Base-by-base conservation (phyloP, 2,797 vertebrate genomes). In the Gymnothorax javanicus region DNA sequence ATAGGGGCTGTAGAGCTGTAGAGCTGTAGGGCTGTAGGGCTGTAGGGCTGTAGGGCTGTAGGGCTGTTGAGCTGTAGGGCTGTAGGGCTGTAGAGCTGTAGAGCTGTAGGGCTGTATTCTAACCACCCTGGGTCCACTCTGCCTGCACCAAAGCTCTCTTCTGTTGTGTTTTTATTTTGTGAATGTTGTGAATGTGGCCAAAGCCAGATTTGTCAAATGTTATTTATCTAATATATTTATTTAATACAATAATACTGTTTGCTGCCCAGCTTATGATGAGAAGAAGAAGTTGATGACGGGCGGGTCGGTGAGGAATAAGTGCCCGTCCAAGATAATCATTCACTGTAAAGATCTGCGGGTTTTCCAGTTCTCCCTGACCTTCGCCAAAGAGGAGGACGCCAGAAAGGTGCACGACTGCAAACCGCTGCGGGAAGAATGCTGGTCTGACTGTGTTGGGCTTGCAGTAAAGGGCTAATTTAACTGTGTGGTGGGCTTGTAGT, bases 311-410 rank as follows among this genome's bases (percentile, higher is more conserved):
- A 96, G 94, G 93, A 94, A 91, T 89, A 97, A 96, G 91, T 95
- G 95, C 69, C 97, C 97, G 0, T 97, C 97, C 59, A 97, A 95
- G 69, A 94, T 98, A 60, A 95, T 97, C 87, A 95, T 97, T 90
- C 96, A 97, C 89, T 97, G 97, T 91, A 97, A 97, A 94, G 97
- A 98, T 88, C 95, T 98, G 82, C 95, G 97, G 56, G 96, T 98
- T 54, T 97, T 98, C 93, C 92, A 96, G 86, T 98, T 97, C 91
- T 96, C 96, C 84, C 91, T 98, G 91, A 94, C 95, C 87, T 97
- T 94, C 90, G 95, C 96, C 60, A 97, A 97, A 91, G 97, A 97
- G 92, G 97, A 98, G 91, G 97, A 97, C 91, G 95, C 97, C 86
- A 97, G 96, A 94, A 95, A 94, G 95, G 97, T 97, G 95, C 57